Evolutionary conservation across 1,140 invertebrate genomes (phyloP).

Genomic region (Plectrocnemia conspersa): DNA sequence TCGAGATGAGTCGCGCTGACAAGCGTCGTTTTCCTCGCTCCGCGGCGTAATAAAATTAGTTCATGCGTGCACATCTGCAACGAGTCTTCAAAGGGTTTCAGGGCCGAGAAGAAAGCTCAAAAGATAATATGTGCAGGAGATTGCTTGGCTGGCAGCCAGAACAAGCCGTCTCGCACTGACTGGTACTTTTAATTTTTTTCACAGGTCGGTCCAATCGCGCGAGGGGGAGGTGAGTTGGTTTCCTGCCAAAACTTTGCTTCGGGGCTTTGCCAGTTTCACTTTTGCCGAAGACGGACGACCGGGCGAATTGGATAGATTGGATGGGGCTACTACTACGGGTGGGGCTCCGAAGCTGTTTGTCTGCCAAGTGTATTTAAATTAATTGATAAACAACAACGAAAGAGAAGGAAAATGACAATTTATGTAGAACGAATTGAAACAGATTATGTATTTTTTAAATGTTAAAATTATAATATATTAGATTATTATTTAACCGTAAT

Average conservation of each 20-base stretch:
- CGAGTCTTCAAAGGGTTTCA: neutral
- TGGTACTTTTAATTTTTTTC: constrained; percentile 3
- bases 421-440: no score
- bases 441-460: no score
- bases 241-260: constrained; percentile 10
- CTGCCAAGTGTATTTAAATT: no score
- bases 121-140: constrained; percentile 8
- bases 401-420: no score
- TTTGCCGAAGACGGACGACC: constrained; percentile 23
- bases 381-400: no score
- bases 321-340: neutral
- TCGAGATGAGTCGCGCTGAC: neutral
- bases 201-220: constrained; percentile 1
- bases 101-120: neutral
- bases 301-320: constrained; percentile 31
- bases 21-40: neutral
- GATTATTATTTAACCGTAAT: no score
- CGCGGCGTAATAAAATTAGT: neutral
- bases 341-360: no score
- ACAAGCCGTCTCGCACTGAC: constrained; percentile 11
- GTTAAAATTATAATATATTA: no score
- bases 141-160: constrained; percentile 16
- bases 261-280: constrained; percentile 23
- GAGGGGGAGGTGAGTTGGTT: neutral
- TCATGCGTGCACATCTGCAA: neutral